phyloP scores from a whole-genome alignment of 2,888 invertebrate species.

The Oligia latruncula region DNA sequence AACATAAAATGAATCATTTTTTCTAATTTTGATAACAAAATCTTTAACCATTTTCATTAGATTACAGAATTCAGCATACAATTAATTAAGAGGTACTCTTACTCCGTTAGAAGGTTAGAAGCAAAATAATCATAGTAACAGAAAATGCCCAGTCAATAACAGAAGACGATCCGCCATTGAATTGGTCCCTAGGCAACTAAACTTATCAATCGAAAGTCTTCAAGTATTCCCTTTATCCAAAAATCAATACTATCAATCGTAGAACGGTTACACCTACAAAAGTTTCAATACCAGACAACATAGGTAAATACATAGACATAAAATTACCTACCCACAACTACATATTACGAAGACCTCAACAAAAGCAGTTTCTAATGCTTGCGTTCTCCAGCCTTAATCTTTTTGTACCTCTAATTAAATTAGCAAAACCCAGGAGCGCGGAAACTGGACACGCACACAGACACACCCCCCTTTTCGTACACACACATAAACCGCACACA shows the following conservation, averaged over 20 bases:
- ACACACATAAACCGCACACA: conserved; percentile 71
- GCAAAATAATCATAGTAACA: neutral
- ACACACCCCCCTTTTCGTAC: conserved; percentile 64
- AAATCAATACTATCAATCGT: conserved; percentile 61
- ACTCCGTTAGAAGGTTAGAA: neutral
- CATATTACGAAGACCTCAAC: conserved; percentile 77
- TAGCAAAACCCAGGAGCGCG: conserved; percentile 89
- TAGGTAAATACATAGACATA: conserved; percentile 33
- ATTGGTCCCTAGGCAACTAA: conserved; percentile 47
- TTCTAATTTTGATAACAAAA: neutral
- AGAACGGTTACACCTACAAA: conserved; percentile 35
- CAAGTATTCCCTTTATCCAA: conserved; percentile 52
- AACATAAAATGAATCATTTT: too few species aligned
- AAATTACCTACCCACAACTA: conserved; percentile 55
- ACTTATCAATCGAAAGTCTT: conserved; percentile 58
- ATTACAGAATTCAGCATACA: neutral
- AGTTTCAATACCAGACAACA: conserved; percentile 35
- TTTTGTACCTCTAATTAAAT: conserved; percentile 90
- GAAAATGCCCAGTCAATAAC: conserved; percentile 28
- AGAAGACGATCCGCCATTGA: conserved; percentile 26
- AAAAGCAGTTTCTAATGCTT: conserved; percentile 87
- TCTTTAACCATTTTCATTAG: too few species aligned
- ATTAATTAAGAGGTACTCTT: neutral
- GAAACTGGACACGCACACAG: conserved; percentile 89
- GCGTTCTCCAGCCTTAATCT: conserved; percentile 88